Conservation (phyloP, 1,140 invertebrate species). For the Trichonephila clavipes region DNA sequence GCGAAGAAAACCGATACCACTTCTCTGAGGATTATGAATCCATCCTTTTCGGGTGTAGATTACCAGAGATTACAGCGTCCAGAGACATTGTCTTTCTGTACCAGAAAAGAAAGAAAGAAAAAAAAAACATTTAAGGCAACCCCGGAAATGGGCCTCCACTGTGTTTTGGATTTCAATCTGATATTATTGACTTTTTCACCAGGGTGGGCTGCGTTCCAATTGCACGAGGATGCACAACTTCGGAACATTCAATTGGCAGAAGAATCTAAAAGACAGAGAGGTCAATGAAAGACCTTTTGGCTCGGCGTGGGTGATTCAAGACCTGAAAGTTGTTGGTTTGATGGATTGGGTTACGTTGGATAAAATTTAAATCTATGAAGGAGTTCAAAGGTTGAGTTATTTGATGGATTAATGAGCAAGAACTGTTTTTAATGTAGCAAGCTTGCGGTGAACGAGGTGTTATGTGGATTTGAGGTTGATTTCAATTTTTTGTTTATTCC, state of each 20-base stretch:
- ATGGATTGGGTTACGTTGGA: conserved; percentile 15
- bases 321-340: conserved; percentile 4
- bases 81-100: conserved; percentile 6
- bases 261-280: background rate
- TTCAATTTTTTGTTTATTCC: too few relatives aligned
- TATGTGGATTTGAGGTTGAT: background rate
- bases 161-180: background rate
- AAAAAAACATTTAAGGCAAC: background rate
- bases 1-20: background rate
- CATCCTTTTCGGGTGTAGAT: conserved; percentile 8
- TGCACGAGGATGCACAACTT: background rate
- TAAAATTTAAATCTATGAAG: background rate
- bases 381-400: background rate
- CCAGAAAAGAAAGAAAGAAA: background rate
- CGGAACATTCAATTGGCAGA: background rate
- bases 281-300: background rate
- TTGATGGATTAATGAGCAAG: background rate
- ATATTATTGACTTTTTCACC: background rate
- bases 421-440: background rate
- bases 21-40: conserved; percentile 14
- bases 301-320: background rate
- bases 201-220: conserved; percentile 2
- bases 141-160: conserved; percentile 10
- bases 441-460: background rate
- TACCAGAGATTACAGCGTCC: conserved; percentile 6